Conservation (phyloP, 1,140 invertebrate genomes). For the Pseudomyrmex dendroicus region DNA sequence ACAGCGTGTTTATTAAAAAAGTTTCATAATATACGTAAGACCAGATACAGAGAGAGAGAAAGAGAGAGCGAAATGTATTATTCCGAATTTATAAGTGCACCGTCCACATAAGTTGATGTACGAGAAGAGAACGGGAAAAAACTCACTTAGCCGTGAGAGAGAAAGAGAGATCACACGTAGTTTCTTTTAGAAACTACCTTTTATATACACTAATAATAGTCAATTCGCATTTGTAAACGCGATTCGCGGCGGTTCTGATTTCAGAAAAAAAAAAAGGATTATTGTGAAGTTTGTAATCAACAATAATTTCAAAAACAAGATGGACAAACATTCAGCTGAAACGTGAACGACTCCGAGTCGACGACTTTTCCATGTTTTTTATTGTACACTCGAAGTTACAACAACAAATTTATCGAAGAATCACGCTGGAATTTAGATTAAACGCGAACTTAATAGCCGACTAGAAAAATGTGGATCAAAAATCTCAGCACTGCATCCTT, state of each 20-base stretch:
- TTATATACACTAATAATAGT: constrained; percentile 47
- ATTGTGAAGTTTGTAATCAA: background rate
- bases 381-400: constrained; percentile 9
- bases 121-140: constrained; percentile 21
- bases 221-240: constrained; percentile 32
- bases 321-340: constrained; percentile 6
- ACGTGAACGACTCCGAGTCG: constrained; percentile 18
- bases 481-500: constrained; percentile 9
- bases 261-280: background rate
- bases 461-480: background rate
- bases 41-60: constrained; percentile 1
- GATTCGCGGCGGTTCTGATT: background rate
- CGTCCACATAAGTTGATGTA: constrained; percentile 59
- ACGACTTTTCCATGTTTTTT: constrained; percentile 7
- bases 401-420: background rate
- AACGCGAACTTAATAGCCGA: background rate
- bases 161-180: background rate
- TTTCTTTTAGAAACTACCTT: constrained; percentile 43
- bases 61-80: background rate
- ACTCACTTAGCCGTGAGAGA: constrained; percentile 6
- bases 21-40: background rate
- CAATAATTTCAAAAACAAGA: background rate
- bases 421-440: background rate
- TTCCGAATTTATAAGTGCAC: constrained; percentile 46
- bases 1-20: constrained; percentile 16